Evolutionary conservation across 2,888 invertebrate genomes (phyloP).

Genomic region (Caradrina clavipalpis): DNA sequence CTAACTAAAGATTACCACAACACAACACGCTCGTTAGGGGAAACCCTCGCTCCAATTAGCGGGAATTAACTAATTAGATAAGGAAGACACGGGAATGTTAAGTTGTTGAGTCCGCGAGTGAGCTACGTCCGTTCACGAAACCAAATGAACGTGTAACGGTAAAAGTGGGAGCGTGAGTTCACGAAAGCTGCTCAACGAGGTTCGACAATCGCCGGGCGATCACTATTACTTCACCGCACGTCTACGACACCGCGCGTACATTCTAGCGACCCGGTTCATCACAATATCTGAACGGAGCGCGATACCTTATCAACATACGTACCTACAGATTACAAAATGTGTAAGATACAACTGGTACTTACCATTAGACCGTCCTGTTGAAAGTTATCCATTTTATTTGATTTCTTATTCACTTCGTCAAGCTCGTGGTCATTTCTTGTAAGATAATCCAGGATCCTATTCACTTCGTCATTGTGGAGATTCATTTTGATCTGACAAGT

Average conservation of each 20-base stretch:
- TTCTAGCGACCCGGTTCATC: conserved; percentile 68
- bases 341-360: conserved; percentile 76
- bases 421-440: conserved; percentile 81
- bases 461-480: conserved; percentile 83
- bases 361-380: conserved; percentile 83
- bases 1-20: conserved; percentile 61
- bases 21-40: conserved; percentile 72
- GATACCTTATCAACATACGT: conserved; percentile 77
- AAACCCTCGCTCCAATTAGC: conserved; percentile 73
- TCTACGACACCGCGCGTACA: conserved; percentile 75
- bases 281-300: conserved; percentile 66
- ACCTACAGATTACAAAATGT: conserved; percentile 62
- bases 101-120: conserved; percentile 73
- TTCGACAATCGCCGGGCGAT: conserved; percentile 77
- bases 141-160: conserved; percentile 90
- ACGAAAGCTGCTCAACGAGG: conserved; percentile 88
- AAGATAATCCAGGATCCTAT: conserved; percentile 84
- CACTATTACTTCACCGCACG: conserved; percentile 85
- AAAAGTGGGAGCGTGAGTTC: conserved; percentile 86
- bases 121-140: conserved; percentile 83
- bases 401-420: conserved; percentile 72
- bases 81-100: conserved; percentile 68
- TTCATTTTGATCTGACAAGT: conserved; percentile 78
- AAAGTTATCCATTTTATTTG: conserved; percentile 83
- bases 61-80: conserved; percentile 78